Conservation (phyloP, 2,888 invertebrate species). For the Drosophila setosimentum region DNA sequence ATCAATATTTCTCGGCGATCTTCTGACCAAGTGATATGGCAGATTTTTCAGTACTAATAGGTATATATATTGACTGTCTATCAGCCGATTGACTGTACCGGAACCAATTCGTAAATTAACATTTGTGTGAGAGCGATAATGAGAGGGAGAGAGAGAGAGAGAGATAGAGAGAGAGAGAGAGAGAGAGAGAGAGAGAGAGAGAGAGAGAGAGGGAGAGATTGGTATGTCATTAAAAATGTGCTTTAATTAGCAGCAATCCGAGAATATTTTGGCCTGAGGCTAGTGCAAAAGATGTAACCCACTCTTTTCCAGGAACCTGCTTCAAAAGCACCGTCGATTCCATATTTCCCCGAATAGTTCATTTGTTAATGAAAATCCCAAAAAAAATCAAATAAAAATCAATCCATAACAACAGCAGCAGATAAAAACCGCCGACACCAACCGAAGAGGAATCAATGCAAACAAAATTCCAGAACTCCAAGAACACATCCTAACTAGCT, state of each 20-base stretch:
- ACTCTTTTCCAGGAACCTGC: slow-evolving; percentile 55
- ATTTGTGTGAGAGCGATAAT: slow-evolving; percentile 18
- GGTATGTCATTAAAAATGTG: slow-evolving; percentile 35
- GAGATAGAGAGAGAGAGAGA: background rate
- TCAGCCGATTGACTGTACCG: slow-evolving; percentile 36
- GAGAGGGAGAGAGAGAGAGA: background rate
- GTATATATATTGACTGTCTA: background rate
- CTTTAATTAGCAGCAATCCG: slow-evolving; percentile 62
- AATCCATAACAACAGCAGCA: slow-evolving; percentile 4
- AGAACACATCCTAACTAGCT: slow-evolving; percentile 77
- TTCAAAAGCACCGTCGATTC: slow-evolving; percentile 68
- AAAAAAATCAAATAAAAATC: background rate
- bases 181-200: background rate
- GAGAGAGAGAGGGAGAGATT: background rate
- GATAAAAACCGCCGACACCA: slow-evolving; percentile 44
- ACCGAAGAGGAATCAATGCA: slow-evolving; percentile 60
- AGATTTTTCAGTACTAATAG: slow-evolving; percentile 29
- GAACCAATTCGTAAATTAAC: slow-evolving; percentile 64
- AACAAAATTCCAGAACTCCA: slow-evolving; percentile 62
- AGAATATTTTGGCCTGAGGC: slow-evolving; percentile 13
- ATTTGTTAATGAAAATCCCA: slow-evolving; percentile 68
- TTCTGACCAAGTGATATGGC: slow-evolving; percentile 34
- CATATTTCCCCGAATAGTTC: slow-evolving; percentile 65
- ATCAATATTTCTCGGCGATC: slow-evolving; percentile 28
- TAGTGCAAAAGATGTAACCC: slow-evolving; percentile 27